Base-by-base conservation (phyloP, 2,113 vertebrate species). In the Pseudorasbora parva region DNA sequence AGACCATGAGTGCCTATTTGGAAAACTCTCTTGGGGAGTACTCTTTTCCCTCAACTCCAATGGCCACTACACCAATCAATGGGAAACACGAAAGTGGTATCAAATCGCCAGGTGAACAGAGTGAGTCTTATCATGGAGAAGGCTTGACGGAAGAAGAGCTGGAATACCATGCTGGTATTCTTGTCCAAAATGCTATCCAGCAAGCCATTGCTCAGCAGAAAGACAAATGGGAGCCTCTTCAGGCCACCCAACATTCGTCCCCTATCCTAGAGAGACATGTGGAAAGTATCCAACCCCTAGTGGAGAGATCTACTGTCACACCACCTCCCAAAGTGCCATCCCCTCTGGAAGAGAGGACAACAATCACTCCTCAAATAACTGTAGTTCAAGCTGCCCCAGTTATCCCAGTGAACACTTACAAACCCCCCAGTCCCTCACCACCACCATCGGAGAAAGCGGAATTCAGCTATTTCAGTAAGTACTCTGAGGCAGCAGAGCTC, bases 391-490 rank as follows among this genome's bases (percentile, higher is more conserved):
- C 93, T 60, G 90, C 86, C 23, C 85, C 90, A 6, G 86, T 89
- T 51, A 90, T 89, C 87, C 90, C 83, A 21, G 86, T 76, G 68
- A 91, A 91, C 4, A 82, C 60, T 81, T 86, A 88, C 69, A 93
- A 91, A 68, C 89, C 91, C 0, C 86, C 88, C 0, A 92, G 91
- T 5, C 95, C 94, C n/a, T 95, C 95, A 0, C 91, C 96, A 21
- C 91, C 94, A 68, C 91, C 95, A 11, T 95, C 94, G 73, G 96
- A 94, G 57, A 95, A 93, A 81, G 92, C 91, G 0, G 97, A 99
- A 89, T 97, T 96, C 91, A 96, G 98, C 91, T 98, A 98, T 86
- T 99, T 99, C 91, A 98, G 97, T 86, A 99, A 99, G 87, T 98
- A 98, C 84, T 98, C 97, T 0, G 97, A 97, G 88, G 97, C 97